A percentile compares a stretch with the other conserved stretches of the same genome.
phyloP scores from a whole-genome alignment of 2,797 vertebrate species.

The Lithobates sylvaticus region DNA sequence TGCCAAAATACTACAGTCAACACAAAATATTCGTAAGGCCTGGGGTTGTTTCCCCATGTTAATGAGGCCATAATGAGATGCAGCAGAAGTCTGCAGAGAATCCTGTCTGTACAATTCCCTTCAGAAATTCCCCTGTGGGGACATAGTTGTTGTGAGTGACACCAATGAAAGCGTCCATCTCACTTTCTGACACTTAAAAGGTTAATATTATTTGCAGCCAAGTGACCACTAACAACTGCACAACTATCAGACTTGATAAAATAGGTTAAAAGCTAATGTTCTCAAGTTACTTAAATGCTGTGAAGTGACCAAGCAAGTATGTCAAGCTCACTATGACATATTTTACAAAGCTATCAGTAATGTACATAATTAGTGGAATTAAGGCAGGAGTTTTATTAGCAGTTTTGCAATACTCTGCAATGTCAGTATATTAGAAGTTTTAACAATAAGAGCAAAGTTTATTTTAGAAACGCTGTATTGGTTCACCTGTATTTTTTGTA shows the following conservation, averaged over 20 bases:
- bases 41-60: constrained; percentile 63
- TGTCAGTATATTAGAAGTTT: background rate
- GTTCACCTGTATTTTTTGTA: background rate
- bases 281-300: background rate
- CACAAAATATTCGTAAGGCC: constrained; percentile 61
- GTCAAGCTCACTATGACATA: background rate
- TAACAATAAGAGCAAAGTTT: background rate
- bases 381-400: background rate
- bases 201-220: constrained; percentile 48
- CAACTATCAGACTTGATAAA: constrained; percentile 31
- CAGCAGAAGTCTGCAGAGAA: constrained; percentile 58
- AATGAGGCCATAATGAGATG: constrained; percentile 62
- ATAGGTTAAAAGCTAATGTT: constrained; percentile 8
- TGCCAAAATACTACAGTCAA: constrained; percentile 63
- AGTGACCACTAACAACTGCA: constrained; percentile 39
- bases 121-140: constrained; percentile 60
- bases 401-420: background rate
- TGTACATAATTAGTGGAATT: background rate
- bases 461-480: background rate
- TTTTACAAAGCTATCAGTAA: background rate
- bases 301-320: constrained; percentile 6
- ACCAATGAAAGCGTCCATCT: constrained; percentile 56
- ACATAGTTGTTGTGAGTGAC: constrained; percentile 58
- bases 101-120: constrained; percentile 61
- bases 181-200: constrained; percentile 54